phyloP scores from a whole-genome alignment of 2,888 invertebrate species.

The Rhagonycha fulva region DNA sequence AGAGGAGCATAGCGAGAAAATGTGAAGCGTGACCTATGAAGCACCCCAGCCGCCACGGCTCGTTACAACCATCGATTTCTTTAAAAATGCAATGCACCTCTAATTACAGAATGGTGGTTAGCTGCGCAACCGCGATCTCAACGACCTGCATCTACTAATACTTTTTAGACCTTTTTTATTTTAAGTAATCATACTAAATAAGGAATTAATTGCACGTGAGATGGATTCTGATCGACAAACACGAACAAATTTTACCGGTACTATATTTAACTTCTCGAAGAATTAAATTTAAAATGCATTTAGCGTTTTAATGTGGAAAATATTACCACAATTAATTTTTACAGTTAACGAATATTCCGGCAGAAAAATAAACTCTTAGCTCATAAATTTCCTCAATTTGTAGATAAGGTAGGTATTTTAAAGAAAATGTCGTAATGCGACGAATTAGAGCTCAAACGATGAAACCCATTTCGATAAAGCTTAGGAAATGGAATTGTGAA shows the following conservation, averaged over 20 bases:
- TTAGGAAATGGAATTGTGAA: not conserved
- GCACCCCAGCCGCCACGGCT: slow-evolving; percentile 39
- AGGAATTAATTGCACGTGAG: not conserved
- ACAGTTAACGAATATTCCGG: not conserved
- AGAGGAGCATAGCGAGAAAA: slow-evolving; percentile 13
- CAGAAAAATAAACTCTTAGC: not conserved
- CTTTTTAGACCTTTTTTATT: not conserved
- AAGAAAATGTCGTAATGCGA: not conserved
- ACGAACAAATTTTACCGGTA: not conserved
- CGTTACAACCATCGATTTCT: slow-evolving; percentile 53
- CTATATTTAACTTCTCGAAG: not conserved
- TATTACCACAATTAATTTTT: not conserved
- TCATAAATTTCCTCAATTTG: not conserved
- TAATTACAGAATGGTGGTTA: slow-evolving; percentile 48
- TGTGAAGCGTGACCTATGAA: slow-evolving; percentile 42
- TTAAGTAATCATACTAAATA: not conserved
- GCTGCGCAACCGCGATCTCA: slow-evolving; percentile 41
- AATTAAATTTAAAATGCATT: not conserved
- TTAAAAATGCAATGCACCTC: slow-evolving; percentile 54
- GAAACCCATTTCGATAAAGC: not conserved
- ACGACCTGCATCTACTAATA: not conserved
- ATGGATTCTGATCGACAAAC: not conserved
- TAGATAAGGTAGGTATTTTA: not conserved
- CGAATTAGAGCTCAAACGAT: not conserved
- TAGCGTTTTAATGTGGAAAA: not conserved